Base-by-base conservation (phyloP, 2,113 vertebrate genomes). In the Sinocyclocheilus rhinocerous region DNA sequence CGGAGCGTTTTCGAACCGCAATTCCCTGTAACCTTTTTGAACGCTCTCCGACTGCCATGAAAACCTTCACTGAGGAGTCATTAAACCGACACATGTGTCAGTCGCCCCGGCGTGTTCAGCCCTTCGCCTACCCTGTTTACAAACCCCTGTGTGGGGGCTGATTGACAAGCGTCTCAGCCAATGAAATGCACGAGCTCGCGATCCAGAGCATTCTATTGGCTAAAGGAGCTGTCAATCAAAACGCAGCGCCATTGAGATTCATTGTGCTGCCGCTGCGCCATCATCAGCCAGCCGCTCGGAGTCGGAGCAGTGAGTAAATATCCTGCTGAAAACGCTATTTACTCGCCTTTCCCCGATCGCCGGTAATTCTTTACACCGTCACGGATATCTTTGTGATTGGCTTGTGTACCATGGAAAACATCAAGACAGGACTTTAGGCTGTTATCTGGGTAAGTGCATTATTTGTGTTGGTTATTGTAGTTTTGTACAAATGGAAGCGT, bases 241-340 rank as follows among this genome's bases (percentile, higher is more conserved):
- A 88, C 81, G 42, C 84, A 0, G 91, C 77, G 45, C 55, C 85
- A 84, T 81, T 87, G 89, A 90, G 88, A 85, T 90, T 92, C 91
- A 90, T 90, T 88, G 89, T 89, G 90, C 89, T 73, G 91, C 91
- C 83, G 89, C 85, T 88, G 89, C 93, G 93, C 91, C 94, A 92
- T 94, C 94, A 90, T 11, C 79, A 67, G 57, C 20, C 12, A 80
- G 79, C 79, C 22, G 61, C 12, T 29, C 6, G 61, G 13, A 48
- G 59, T 13, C 48, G 61, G 39, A 29, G 3, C 33, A n/a, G n/a
- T n/a, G n/a, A n/a, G n/a, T n/a, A n/a, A n/a, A 80, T 63, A 80
- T 67, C 39, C 59, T 42, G 42, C 42, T 42, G 42, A 8, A 42
- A 42, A 42, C 42, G 59, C 78, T 18, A 16, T 81, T 81, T 18